Evolutionary conservation across 30 jellyfish, hydroid and myxozoan species (phyloP).

Genomic region (Clytia hemisphaerica): DNA sequence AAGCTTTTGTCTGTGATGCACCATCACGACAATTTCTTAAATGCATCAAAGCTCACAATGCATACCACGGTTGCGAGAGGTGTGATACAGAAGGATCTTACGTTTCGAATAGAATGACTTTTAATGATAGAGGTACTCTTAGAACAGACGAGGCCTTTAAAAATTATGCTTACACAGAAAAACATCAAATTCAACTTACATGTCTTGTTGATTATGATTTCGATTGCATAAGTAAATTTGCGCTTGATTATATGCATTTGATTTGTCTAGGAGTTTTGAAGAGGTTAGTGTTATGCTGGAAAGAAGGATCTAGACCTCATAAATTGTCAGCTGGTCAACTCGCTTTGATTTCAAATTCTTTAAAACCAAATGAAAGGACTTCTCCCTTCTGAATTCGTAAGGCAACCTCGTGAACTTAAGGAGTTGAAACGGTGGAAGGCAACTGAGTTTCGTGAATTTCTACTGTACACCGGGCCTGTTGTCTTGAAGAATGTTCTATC

Average conservation of each 20-base stretch:
- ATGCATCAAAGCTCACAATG: slow-evolving; percentile 10
- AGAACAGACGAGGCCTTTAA: background rate
- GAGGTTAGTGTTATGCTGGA: background rate
- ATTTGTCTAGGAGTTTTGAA: slow-evolving; percentile 3
- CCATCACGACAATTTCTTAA: slow-evolving; percentile 24
- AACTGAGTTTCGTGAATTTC: slow-evolving; percentile 34
- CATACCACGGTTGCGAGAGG: slow-evolving; percentile 2
- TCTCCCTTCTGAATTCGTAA: slow-evolving; percentile 18
- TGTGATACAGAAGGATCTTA: slow-evolving; percentile 1
- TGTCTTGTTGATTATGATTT: background rate
- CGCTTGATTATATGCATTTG: too few relatives aligned
- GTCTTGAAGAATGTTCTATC: slow-evolving; percentile 24
- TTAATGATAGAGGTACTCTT: too few relatives aligned
- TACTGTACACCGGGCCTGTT: slow-evolving; percentile 30
- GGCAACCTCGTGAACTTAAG: slow-evolving; percentile 17
- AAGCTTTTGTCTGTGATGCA: slow-evolving; percentile 24
- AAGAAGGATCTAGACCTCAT: background rate
- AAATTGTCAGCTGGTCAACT: slow-evolving; percentile 5
- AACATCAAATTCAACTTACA: background rate
- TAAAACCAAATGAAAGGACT: slow-evolving; percentile 2
- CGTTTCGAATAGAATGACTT: too few relatives aligned
- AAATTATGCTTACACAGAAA: background rate
- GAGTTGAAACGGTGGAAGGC: slow-evolving; percentile 35
- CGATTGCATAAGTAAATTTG: slow-evolving; percentile 1
- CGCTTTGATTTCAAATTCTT: background rate